Evolutionary conservation across 2,888 invertebrate species (phyloP), one percentile per base, ranked within the genome.

Genomic region (Drosophila eohydei): DNA sequence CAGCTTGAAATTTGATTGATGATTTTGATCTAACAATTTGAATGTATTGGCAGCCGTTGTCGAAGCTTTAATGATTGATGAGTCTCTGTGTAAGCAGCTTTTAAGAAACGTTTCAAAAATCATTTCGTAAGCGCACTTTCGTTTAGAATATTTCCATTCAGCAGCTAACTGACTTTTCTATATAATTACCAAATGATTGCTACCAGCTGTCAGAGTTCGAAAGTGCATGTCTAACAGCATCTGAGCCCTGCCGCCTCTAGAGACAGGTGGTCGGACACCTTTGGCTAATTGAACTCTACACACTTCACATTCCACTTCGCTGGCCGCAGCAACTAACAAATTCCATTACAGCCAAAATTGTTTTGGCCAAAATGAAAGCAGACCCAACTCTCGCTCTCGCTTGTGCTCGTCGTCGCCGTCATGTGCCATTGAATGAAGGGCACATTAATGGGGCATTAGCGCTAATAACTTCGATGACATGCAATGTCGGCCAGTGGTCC

Each of bases 391-490:
- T 54, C 11, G 32, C 38, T 14, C 4, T 30, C 21, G 21, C 21
- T 21, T 1, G 21, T 1, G 21, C 21, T 21, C 21, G 21, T 21
- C 21, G 21, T 21, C 21, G 21, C 21, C 21, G 12, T n/a, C n/a
- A 41, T 34, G 41, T 12, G 54, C 34, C 40, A 44, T 63, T 63
- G 52, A 57, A 51, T 62, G 56, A 41, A 30, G 40, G 64, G 52
- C 50, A 69, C 78, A 77, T 83, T 81, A 81, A 81, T 81, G 50
- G 72, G 55, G 77, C 80, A 81, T 83, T 80, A 80, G 74, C 61
- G 77, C 74, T 81, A 83, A 81, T 81, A 81, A 83, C 80, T 78
- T 41, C 66, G 80, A 81, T 81, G 81, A 83, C 81, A 81, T 83
- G 81, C 81, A 83, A 83, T 83, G 78, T 59, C 60, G 46, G 64